Base-by-base conservation (phyloP, 2,113 vertebrate genomes). In the Cyphomyrus discorhynchus region DNA sequence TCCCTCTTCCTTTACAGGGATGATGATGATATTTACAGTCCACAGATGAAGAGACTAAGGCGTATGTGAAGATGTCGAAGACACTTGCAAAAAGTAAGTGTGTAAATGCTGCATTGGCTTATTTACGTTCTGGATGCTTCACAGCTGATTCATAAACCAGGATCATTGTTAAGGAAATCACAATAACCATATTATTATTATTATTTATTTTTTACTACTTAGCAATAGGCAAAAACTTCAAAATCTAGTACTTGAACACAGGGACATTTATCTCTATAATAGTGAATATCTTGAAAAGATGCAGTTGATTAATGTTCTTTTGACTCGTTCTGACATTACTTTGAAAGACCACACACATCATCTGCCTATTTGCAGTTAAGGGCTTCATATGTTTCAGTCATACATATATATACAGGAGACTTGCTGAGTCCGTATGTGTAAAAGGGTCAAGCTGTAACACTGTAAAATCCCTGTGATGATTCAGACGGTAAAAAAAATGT, bases 61-160 rank as follows among this genome's bases (percentile, higher is more conserved):
- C 93, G 52, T 87, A 92, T 87, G 87, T 95, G 94, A 96, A 95
- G 93, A 96, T 95, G 95, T 93, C 90, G 92, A 92, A 93, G 92
- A 95, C 92, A 88, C 31, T 92, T 77, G 77, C 86, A 70, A 95
- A 93, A 95, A 93, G 95, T 96, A 93, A 95, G 94, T 39, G 7
- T 19, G 58, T 5, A 80, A 50, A 84, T 46, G 0, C 15, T 24
- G 21, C 62, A 31, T 11, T 70, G 62, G n/a, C 10, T 70, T 70
- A n/a, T 58, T 58, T 58, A 9, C 9, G 21, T n/a, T 9, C 24
- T 9, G n/a, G 58, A 27, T 66, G 62, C 62, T 66, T 66, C n/a
- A 27, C n/a, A 3, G 58, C 58, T n/a, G 21, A 42, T 42, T 52
- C 50, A 52, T 52, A 56, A 58, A 6, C 21, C 56, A 7, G 19